phyloP scores from a whole-genome alignment of 2,797 vertebrate genomes.

The Balearica regulorum region DNA sequence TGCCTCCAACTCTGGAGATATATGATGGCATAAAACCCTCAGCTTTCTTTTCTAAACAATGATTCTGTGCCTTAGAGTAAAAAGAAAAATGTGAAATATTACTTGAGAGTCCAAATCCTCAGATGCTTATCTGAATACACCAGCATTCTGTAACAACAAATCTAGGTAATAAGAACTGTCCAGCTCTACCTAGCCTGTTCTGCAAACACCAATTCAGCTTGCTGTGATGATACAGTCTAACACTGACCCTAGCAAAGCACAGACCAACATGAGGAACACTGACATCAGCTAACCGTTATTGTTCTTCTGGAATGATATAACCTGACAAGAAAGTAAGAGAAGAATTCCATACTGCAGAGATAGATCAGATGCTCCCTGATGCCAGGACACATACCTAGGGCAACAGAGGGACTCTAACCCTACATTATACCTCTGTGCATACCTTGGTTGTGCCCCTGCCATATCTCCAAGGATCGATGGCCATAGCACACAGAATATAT shows the following conservation, averaged over 20 bases:
- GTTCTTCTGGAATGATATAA: neutral
- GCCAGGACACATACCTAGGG: neutral
- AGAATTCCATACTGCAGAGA: neutral
- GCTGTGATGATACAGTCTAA: neutral
- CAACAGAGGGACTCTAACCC: neutral
- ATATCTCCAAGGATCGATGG: neutral
- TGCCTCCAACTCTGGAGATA: neutral
- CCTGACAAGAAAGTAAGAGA: neutral
- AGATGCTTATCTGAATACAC: neutral
- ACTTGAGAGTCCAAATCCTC: neutral
- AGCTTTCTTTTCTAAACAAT: neutral
- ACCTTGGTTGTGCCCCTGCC: neutral
- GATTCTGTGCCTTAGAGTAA: neutral
- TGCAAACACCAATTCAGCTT: neutral
- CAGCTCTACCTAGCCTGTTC: neutral
- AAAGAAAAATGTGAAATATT: neutral
- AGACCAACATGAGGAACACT: neutral
- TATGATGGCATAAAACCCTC: neutral
- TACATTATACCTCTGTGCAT: neutral
- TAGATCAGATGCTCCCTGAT: neutral
- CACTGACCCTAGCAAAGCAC: neutral
- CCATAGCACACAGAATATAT: neutral
- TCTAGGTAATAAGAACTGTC: neutral
- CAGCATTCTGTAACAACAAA: neutral
- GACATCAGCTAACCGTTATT: rapidly evolving